A percentile compares a stretch with the other conserved stretches of the same genome.
These are phyloP conservation scores for Cyprinus carpio DNA, from an alignment of 2,113 vertebrate genomes.

Conservation along the genomic window DNA sequence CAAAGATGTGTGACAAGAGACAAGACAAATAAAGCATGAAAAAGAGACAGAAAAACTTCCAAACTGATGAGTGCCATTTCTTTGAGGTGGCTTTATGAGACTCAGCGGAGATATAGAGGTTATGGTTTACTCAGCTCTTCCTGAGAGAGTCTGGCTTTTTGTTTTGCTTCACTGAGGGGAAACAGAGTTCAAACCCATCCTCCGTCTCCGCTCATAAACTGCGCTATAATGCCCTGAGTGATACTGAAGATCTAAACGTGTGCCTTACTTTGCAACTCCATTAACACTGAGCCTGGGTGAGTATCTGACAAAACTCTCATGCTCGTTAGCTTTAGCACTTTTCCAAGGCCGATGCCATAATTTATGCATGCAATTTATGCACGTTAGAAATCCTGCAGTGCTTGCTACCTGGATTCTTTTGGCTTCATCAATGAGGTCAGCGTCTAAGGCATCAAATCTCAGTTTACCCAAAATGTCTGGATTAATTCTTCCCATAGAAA, in stretches of 20 bases:
- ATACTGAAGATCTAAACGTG: slow-evolving; percentile 39
- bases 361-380: background rate
- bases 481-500: slow-evolving; percentile 31
- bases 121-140: slow-evolving; percentile 15
- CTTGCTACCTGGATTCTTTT: background rate
- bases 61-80: background rate
- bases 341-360: background rate
- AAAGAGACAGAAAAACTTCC: background rate
- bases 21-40: background rate
- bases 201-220: slow-evolving; percentile 33
- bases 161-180: slow-evolving; percentile 31
- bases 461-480: slow-evolving; percentile 10
- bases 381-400: background rate
- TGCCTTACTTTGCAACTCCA: slow-evolving; percentile 11
- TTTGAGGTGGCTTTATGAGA: slow-evolving; percentile 27
- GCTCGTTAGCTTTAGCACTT: slow-evolving; percentile 20
- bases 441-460: background rate
- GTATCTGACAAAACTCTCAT: background rate
- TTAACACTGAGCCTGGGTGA: background rate
- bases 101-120: slow-evolving; percentile 7
- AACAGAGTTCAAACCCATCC: slow-evolving; percentile 35
- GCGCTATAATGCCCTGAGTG: slow-evolving; percentile 26
- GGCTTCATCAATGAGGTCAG: slow-evolving; percentile 11
- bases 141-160: slow-evolving; percentile 30
- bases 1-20: background rate